Conservation (phyloP, 2,888 invertebrate species). For the Ochlodes sylvanus region DNA sequence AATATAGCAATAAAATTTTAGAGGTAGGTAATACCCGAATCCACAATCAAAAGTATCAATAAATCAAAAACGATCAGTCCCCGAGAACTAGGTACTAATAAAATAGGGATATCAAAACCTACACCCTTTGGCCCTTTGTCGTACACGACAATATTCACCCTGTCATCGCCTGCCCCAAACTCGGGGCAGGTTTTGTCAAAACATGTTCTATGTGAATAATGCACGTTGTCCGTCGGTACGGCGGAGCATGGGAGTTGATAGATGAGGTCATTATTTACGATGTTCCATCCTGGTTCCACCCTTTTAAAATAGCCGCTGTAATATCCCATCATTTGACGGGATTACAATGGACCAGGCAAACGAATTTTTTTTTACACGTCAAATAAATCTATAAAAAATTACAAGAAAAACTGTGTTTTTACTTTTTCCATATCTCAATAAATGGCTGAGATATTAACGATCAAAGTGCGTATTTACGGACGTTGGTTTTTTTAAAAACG, state of each 20-base stretch:
- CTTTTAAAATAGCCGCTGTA: slow-evolving; percentile 27
- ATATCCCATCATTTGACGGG: slow-evolving; percentile 17
- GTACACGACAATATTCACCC: neutral
- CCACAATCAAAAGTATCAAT: too few species aligned
- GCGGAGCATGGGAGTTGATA: slow-evolving; percentile 35
- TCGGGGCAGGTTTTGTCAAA: slow-evolving; percentile 28
- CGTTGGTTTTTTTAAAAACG: too few species aligned
- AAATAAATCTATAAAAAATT: too few species aligned
- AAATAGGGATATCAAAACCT: neutral
- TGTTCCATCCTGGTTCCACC: slow-evolving; percentile 26
- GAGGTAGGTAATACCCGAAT: too few species aligned
- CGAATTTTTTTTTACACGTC: too few species aligned
- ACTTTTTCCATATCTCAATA: too few species aligned
- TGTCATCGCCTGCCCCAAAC: neutral
- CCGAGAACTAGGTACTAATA: neutral
- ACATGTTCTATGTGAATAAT: slow-evolving; percentile 33
- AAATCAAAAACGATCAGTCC: neutral
- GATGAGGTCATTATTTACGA: slow-evolving; percentile 35
- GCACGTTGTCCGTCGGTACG: slow-evolving; percentile 33
- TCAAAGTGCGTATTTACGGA: too few species aligned
- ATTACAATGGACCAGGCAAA: neutral
- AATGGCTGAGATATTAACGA: too few species aligned
- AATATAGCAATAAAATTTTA: too few species aligned
- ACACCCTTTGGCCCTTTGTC: neutral
- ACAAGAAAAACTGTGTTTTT: too few species aligned